A percentile compares a stretch with the other conserved stretches of the same genome.
Conservation (phyloP, 2,888 invertebrate genomes). For the Drosophila kanekoi region DNA sequence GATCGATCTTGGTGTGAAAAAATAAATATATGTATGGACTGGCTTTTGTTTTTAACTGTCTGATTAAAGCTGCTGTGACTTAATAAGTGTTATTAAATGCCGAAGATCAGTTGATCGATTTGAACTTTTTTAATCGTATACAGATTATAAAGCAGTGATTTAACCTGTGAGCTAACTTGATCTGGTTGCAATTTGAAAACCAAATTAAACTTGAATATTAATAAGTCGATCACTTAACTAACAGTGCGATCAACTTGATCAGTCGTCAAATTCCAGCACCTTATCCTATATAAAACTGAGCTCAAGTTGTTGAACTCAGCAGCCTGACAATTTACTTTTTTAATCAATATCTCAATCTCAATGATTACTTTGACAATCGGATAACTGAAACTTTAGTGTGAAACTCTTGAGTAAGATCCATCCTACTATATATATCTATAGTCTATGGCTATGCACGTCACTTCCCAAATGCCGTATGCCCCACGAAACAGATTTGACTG, state of each 20-base stretch:
- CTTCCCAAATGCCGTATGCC: neutral
- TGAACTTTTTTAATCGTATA: conserved; percentile 6
- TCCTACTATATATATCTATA: neutral
- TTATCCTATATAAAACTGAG: too few relatives aligned
- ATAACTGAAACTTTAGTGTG: too few relatives aligned
- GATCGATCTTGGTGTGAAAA: neutral
- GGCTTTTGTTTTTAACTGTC: neutral
- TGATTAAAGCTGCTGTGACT: neutral
- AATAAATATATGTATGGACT: neutral
- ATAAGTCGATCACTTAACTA: conserved; percentile 4
- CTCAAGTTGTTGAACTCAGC: too few relatives aligned
- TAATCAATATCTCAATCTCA: too few relatives aligned
- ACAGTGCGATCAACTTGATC: conserved; percentile 3
- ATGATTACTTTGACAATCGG: too few relatives aligned
- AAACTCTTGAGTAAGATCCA: too few relatives aligned
- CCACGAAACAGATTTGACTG: conserved; percentile 12
- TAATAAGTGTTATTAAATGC: conserved; percentile 19
- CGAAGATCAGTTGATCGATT: conserved; percentile 3
- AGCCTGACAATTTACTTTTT: too few relatives aligned
- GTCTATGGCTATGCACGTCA: neutral
- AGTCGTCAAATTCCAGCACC: neutral
- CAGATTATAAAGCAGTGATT: conserved; percentile 3
- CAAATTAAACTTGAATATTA: neutral
- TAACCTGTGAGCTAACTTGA: neutral
- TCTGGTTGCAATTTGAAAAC: neutral